phyloP scores from a whole-genome alignment of 2,888 invertebrate genomes.

The Yponomeuta evonymella region DNA sequence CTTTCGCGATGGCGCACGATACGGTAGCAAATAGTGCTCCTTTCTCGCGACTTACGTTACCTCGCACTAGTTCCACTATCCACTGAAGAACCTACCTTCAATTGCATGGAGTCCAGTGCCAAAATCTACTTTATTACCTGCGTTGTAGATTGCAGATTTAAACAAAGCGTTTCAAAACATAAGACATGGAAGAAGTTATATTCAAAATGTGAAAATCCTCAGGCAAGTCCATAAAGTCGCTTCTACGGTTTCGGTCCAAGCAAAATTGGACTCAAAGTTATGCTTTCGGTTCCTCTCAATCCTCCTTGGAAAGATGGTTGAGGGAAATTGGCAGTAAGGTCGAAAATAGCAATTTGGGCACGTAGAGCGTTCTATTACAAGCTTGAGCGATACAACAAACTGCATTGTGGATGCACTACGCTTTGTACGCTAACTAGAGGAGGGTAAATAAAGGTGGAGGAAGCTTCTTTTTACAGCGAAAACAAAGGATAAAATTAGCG shows the following conservation, averaged over 20 bases:
- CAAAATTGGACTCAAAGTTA: constrained; percentile 31
- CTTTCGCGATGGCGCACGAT: constrained; percentile 66
- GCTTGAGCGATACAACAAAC: constrained; percentile 57
- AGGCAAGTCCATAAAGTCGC: constrained; percentile 35
- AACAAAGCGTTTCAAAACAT: neutral
- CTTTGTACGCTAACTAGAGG: constrained; percentile 59
- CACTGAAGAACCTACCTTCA: constrained; percentile 31
- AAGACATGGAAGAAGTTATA: neutral
- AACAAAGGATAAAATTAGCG: constrained; percentile 9
- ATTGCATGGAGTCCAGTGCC: constrained; percentile 19
- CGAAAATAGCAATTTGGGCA: constrained; percentile 20
- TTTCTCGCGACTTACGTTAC: constrained; percentile 66
- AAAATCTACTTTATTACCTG: neutral
- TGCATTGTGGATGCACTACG: constrained; percentile 64
- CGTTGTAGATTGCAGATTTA: neutral
- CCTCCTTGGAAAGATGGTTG: constrained; percentile 21
- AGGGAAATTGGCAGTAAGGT: constrained; percentile 38
- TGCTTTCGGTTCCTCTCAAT: neutral
- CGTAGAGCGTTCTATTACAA: constrained; percentile 38
- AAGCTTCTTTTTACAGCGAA: constrained; percentile 27
- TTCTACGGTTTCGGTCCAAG: constrained; percentile 17
- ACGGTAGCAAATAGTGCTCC: constrained; percentile 74
- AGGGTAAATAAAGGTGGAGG: constrained; percentile 35
- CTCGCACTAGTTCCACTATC: constrained; percentile 54
- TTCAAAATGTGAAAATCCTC: constrained; percentile 50